Evolutionary conservation across 2,113 vertebrate species (phyloP), one percentile per base, ranked within the genome.

Genomic region (Ceyx cyanopectus): DNA sequence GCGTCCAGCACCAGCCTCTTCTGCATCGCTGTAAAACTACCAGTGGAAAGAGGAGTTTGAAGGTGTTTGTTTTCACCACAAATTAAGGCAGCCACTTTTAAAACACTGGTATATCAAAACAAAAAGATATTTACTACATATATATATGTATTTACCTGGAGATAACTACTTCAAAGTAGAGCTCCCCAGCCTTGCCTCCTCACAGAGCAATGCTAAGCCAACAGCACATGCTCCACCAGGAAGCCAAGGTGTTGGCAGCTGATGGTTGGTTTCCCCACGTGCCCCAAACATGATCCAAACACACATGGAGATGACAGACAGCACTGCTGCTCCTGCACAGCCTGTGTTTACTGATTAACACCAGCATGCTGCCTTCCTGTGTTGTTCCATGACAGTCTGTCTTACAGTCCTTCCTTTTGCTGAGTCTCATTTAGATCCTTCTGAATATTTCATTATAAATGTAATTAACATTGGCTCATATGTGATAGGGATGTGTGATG

Each of bases 261-360:
- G 63, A 12, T 1, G 0, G n/a, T 80, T 70, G 57, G 14, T 48
- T 88, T 77, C 56, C 63, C 23, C 27, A 57, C 6, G 2, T 32
- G 43, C 80, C 40, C 76, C 29, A 72, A 57, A 85, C 82, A 63
- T 77, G 74, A 76, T 69, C 81, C 81, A 73, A 84, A 67, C 53
- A 46, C 43, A 2, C 14, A 22, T 77, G 70, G 58, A 43, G 40
- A 72, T 60, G 85, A 51, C 61, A 68, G 76, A 37, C 87, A 67
- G 57, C 43, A 14, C 80, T 93, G 92, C 74, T 76, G n/a, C 53
- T 90, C 76, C 76, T 45, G 68, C 81, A 45, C 83, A 83, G 82
- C 76, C 90, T 86, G 88, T 75, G 60, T 81, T 93, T 92, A 51
- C 87, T 90, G 81, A 88, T 94, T 90, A 88, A 74, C 75, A 78